Evolutionary conservation across 1,140 invertebrate species (phyloP).

Genomic region (Elymnias hypermnestra): DNA sequence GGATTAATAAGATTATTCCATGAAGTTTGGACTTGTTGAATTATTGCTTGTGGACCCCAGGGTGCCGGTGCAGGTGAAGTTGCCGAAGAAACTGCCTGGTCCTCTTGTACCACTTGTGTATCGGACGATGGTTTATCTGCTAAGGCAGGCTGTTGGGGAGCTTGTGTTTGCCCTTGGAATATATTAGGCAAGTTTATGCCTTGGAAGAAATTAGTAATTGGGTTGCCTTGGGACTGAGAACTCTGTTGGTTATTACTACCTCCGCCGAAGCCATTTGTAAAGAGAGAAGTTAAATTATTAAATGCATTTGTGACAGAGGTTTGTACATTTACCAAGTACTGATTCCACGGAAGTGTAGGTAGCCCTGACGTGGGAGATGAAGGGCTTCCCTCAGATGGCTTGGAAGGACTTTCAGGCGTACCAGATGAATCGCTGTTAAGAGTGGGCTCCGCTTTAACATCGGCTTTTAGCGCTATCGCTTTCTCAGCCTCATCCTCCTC

Average conservation of each 20-base stretch:
- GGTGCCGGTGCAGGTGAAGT: constrained; percentile 1
- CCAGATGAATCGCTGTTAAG: background rate
- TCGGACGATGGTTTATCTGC: background rate
- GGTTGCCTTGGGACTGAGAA: background rate
- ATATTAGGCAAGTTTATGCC: background rate
- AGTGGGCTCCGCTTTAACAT: constrained; percentile 5
- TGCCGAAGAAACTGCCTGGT: no score
- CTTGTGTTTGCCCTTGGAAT: background rate
- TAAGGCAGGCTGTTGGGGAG: background rate
- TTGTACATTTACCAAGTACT: background rate
- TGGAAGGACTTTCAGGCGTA: background rate
- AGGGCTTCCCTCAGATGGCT: background rate
- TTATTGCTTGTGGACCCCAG: constrained; percentile 17
- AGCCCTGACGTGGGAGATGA: constrained; percentile 3
- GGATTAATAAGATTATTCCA: constrained; percentile 18
- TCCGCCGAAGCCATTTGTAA: background rate
- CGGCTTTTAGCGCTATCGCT: constrained; percentile 19
- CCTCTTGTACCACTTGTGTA: no score
- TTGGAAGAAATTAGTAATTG: background rate
- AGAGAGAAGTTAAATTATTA: background rate
- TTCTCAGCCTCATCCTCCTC: constrained; percentile 37
- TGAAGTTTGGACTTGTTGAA: constrained; percentile 20
- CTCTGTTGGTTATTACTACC: background rate
- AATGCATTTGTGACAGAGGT: background rate
- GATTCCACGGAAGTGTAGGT: constrained; percentile 1